Base-by-base conservation (phyloP, 2,888 invertebrate species). In the Sphaerophoria taeniata region DNA sequence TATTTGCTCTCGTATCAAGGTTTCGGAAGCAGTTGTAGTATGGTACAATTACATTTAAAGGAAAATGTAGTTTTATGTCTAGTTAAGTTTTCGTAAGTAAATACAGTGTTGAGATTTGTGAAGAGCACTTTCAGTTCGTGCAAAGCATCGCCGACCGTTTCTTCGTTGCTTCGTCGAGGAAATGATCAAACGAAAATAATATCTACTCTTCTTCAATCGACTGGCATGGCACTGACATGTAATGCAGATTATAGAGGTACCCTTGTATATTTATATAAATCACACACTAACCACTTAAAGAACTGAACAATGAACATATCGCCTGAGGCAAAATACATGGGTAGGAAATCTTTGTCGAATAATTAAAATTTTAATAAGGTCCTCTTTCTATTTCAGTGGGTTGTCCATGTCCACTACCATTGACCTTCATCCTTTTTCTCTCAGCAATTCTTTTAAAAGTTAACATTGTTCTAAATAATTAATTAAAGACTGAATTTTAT, bases 151-250 rank as follows among this genome's bases (percentile, higher is more conserved):
- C 24, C 24, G 24, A 24, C 24, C 31, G 31, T 43, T 11, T 16
- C 36, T 12, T 14, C 36, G n/a, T 63, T 49, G 24, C 24, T 24
- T 24, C 24, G 14, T 56, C n/a, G 39, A 71, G 61, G 16, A 31
- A 78, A 72, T 72, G 85, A 85, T 85, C 85, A 85, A 85, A 85
- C 76, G 85, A 70, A 85, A 85, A 76, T 81, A 81, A 76, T 77
- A 81, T 85, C 24, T 2, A 24, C 24, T 81, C 60, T 75, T 84
- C 69, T 71, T n/a, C 65, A 60, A 67, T 76, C 76, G 69, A 76
- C 61, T 55, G 45, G 58, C 60, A 24, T 24, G 24, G 2, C 24
- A 24, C 24, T 24, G 1, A 72, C 24, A 60, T 24, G 2, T 24
- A 2, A 24, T 24, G 24, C 2, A 24, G 24, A 2, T 1, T 1